A percentile compares a stretch with the other conserved stretches of the same genome.
phyloP scores from a whole-genome alignment of 2,113 vertebrate species.

The Notothenia coriiceps region DNA sequence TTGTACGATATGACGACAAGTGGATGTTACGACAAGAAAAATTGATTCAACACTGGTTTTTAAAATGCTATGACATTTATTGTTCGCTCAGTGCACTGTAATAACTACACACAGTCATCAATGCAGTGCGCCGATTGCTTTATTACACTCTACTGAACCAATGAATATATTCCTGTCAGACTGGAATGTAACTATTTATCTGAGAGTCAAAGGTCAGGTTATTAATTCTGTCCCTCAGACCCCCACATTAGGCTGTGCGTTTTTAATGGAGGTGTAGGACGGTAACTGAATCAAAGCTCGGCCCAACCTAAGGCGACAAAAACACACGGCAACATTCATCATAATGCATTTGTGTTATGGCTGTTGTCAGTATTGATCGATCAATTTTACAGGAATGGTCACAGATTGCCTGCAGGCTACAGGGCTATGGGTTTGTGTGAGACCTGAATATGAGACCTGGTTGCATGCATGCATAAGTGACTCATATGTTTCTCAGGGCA shows the following conservation, averaged over 20 bases:
- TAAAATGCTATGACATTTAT: constrained; percentile 48
- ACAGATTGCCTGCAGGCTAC: constrained; percentile 56
- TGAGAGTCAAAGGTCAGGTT: constrained; percentile 23
- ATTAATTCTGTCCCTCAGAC: constrained; percentile 30
- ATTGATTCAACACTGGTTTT: constrained; percentile 42
- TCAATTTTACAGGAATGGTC: constrained; percentile 62
- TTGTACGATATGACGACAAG: constrained; percentile 25
- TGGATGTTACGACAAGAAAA: constrained; percentile 30
- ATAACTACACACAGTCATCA: not conserved
- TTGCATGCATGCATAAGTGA: constrained; percentile 67
- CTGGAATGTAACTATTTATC: not conserved
- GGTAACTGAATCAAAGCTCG: constrained; percentile 45
- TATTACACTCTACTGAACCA: constrained; percentile 26
- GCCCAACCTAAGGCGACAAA: constrained; percentile 44
- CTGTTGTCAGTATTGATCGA: constrained; percentile 62
- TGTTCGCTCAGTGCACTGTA: constrained; percentile 5
- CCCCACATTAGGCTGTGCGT: not conserved
- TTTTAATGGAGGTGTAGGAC: constrained; percentile 14
- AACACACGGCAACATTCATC: constrained; percentile 64
- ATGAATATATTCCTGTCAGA: constrained; percentile 18
- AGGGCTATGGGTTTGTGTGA: constrained; percentile 38
- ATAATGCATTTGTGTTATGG: constrained; percentile 47
- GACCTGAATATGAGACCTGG: constrained; percentile 51
- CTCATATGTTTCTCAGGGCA: constrained; percentile 68
- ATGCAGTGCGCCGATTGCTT: not conserved